These are phyloP conservation scores for Corydoras maculifer DNA, from an alignment of 2,113 vertebrate genomes.

Conservation along the genomic window DNA sequence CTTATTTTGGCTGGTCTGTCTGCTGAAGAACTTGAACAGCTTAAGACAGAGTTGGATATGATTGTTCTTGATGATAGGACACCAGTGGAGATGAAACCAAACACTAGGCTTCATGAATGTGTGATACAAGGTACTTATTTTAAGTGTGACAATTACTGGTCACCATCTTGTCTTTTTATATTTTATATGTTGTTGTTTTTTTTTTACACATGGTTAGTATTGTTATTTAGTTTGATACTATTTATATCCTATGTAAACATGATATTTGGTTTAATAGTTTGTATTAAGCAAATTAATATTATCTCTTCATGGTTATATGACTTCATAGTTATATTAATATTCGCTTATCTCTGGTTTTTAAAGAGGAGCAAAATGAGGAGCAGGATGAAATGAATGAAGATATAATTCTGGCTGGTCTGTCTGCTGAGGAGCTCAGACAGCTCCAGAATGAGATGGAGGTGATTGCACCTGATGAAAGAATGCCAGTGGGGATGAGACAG, in stretches of 20 bases:
- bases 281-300: neutral
- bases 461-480: conserved; percentile 83
- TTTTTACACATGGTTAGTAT: too few relatives aligned
- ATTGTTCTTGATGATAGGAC: conserved; percentile 73
- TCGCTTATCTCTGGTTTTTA: neutral
- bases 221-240: neutral
- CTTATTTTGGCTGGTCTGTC: conserved; percentile 77
- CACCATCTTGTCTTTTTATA: neutral
- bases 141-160: neutral
- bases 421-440: conserved; percentile 84
- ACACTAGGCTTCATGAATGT: conserved; percentile 42
- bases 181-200: too few relatives aligned
- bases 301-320: neutral
- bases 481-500: conserved; percentile 89
- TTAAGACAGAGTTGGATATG: conserved; percentile 77
- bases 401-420: conserved; percentile 85
- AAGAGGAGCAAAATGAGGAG: conserved; percentile 46
- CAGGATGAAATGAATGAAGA: conserved; percentile 84
- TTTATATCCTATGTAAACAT: neutral
- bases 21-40: conserved; percentile 72
- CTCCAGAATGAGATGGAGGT: conserved; percentile 92
- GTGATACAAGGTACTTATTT: conserved; percentile 25
- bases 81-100: conserved; percentile 74
- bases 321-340: too few relatives aligned
- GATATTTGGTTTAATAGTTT: neutral